Evolutionary conservation across 2,888 invertebrate genomes (phyloP).

Genomic region (Halocaridina rubra): DNA sequence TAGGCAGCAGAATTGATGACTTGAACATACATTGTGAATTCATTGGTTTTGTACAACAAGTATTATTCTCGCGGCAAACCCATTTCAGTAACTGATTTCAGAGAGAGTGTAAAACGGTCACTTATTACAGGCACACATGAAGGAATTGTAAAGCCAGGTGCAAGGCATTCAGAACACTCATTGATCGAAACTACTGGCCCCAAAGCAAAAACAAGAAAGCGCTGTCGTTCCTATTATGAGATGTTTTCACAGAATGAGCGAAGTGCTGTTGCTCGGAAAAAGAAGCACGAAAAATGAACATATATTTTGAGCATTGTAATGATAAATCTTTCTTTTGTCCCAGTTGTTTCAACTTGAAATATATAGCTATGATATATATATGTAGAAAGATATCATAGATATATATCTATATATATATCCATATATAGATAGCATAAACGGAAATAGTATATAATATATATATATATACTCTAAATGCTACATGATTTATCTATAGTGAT

Average conservation of each 20-base stretch:
- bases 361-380: no score
- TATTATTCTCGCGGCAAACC: not conserved
- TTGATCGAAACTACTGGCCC: not conserved
- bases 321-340: no score
- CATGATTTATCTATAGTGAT: no score
- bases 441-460: no score
- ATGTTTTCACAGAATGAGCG: not conserved
- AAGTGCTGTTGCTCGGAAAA: not conserved
- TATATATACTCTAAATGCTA: no score
- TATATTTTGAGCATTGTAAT: no score
- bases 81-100: not conserved
- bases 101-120: slow-evolving; percentile 1
- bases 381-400: no score
- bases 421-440: no score
- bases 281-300: slow-evolving; percentile 10
- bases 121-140: not conserved
- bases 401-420: no score
- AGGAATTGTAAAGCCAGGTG: not conserved
- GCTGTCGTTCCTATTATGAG: not conserved
- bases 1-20: not conserved
- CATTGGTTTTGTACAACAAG: not conserved
- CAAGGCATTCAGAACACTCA: not conserved
- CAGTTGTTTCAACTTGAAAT: no score
- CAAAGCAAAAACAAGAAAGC: not conserved
- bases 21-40: slow-evolving; percentile 12